phyloP scores from a whole-genome alignment of 2,113 vertebrate genomes.

The Campylorhamphus procurvoides region DNA sequence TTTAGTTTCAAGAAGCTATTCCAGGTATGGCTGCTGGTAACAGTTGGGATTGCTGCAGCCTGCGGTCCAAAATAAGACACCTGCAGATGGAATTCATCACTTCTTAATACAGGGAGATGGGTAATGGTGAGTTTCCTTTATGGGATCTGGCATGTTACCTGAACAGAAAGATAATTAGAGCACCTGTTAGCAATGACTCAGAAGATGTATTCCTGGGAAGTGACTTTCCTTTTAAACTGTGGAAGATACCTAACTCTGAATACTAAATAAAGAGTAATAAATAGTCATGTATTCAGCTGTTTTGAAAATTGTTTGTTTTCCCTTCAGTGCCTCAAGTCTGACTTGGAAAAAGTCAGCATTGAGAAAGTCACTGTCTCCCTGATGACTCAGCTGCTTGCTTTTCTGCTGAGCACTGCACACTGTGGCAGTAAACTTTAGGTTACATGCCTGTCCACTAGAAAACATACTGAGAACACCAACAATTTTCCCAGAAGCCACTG shows the following conservation, averaged over 20 bases:
- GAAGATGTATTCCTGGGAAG: not conserved
- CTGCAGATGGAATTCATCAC: not conserved
- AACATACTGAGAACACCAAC: not conserved
- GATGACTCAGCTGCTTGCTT: not conserved
- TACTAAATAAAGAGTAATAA: not conserved
- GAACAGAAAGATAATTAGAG: not conserved
- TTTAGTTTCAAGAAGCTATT: not conserved
- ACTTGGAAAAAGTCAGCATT: not conserved
- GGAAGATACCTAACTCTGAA: not conserved
- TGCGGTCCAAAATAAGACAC: not conserved
- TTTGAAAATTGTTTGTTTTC: not conserved
- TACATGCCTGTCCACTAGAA: not conserved
- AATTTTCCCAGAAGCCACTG: not conserved
- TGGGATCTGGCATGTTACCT: not conserved
- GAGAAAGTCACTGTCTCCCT: conserved; percentile 1
- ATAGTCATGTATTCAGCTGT: not conserved
- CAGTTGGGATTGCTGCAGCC: not conserved
- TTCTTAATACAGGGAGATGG: not conserved
- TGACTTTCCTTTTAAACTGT: not conserved
- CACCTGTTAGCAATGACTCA: not conserved
- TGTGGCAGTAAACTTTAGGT: not conserved
- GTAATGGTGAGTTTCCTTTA: not conserved
- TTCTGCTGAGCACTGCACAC: not conserved
- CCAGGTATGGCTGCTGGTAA: not conserved
- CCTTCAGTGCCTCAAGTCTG: not conserved